Base-by-base conservation (phyloP, 2,113 vertebrate species). In the Cyprinodon brontotheroides region DNA sequence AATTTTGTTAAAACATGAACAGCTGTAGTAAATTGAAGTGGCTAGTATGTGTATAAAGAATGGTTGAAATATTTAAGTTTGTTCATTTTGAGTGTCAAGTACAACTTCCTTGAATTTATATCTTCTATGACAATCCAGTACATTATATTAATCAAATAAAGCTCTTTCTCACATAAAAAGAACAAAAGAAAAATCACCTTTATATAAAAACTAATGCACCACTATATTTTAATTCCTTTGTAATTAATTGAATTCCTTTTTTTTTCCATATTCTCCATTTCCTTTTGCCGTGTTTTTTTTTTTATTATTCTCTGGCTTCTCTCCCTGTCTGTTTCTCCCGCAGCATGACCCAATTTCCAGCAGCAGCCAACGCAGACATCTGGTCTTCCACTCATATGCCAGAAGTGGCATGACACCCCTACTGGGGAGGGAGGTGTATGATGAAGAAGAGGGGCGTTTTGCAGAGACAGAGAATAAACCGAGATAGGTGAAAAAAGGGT, bases 381-480 rank as follows among this genome's bases (percentile, higher is more conserved):
- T 90, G 89, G 84, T 77, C 87, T 87, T 90, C 61, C 22, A 76
- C 87, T 86, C 89, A 89, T 78, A 66, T 90, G 86, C 85, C 76
- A 78, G 69, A 78, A 77, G 81, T 75, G 82, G 80, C 81, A 85
- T 90, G 87, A 87, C 84, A 80, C 86, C 81, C 74, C 81, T 83
- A 57, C 70, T 78, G 74, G 66, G 61, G 40, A 14, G 39, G 8
- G 43, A 6, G 3, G 10, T 39, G 39, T 59, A 74, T 61, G 38
- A 71, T 39, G 13, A 41, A n/a, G 11, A 7, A 62, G 41, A 48
- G 13, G 11, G 53, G 62, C 57, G 70, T 3, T 72, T 13, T 75
- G 39, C 40, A 60, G 74, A 75, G 50, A 69, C 78, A 68, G 53
- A 61, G 65, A 82, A 70, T 14, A 59, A 29, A 68, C 67, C 67